These are phyloP conservation scores for Neodiprion virginianus DNA, from an alignment of 1,140 invertebrate genomes.

Conservation along the genomic window DNA sequence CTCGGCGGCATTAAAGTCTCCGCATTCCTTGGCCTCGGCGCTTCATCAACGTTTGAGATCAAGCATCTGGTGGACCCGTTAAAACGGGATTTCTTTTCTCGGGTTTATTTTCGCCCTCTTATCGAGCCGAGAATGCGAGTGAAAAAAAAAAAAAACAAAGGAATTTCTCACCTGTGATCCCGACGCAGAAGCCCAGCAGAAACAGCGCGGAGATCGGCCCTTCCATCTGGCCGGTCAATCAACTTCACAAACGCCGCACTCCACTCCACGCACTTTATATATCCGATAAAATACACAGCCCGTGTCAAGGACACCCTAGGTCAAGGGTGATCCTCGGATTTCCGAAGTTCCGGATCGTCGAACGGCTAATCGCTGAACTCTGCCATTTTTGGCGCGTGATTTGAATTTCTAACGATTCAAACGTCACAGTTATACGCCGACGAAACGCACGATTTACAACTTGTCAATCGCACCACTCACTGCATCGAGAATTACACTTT, in stretches of 20 bases:
- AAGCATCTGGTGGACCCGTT: no score
- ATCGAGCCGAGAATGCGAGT: background rate
- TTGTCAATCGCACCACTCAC: background rate
- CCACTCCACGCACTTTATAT: background rate
- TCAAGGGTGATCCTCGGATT: background rate
- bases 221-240: conserved; percentile 7
- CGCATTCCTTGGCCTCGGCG: no score
- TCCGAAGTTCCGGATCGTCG: background rate
- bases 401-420: conserved; percentile 13
- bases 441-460: conserved; percentile 1
- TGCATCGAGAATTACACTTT: background rate
- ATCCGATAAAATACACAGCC: background rate
- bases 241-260: background rate
- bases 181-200: background rate
- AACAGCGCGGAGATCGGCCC: background rate
- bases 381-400: conserved; percentile 23
- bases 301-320: conserved; percentile 12
- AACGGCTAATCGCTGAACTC: background rate
- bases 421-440: no score
- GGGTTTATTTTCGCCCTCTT: background rate
- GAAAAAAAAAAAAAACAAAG: no score
- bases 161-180: background rate
- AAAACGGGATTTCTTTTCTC: background rate
- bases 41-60: no score
- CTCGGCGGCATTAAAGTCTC: no score